A percentile compares a stretch with the other conserved stretches of the same genome.
Evolutionary conservation across 2,113 vertebrate species (phyloP).

Genomic region (Hucho hucho): DNA sequence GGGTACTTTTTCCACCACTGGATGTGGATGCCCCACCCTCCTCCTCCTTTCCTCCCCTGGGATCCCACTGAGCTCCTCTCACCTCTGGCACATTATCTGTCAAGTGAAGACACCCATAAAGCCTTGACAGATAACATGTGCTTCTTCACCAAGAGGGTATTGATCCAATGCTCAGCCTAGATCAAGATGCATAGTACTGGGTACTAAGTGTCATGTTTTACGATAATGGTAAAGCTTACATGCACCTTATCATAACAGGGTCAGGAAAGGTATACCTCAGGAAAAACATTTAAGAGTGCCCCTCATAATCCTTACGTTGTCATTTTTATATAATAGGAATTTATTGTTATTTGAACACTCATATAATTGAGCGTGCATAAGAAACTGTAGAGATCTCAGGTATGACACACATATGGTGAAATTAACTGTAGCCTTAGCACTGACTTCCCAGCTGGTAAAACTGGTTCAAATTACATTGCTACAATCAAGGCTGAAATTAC

Average conservation of each 20-base stretch:
- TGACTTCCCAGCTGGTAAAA: too few species aligned
- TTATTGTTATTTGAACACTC: background rate
- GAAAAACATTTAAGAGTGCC: background rate
- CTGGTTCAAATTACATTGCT: too few species aligned
- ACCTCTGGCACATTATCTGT: constrained; percentile 35
- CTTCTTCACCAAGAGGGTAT: constrained; percentile 38
- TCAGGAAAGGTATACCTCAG: background rate
- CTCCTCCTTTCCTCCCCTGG: background rate
- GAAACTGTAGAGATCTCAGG: too few species aligned
- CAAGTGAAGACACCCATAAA: constrained; percentile 48
- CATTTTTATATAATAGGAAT: background rate
- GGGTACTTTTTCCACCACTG: too few species aligned
- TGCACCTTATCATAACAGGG: constrained; percentile 30
- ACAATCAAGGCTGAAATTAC: too few species aligned
- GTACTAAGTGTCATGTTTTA: constrained; percentile 39
- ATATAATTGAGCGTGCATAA: background rate
- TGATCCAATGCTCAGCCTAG: constrained; percentile 30
- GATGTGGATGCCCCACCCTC: background rate
- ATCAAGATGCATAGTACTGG: background rate
- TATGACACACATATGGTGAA: too few species aligned
- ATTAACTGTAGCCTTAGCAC: too few species aligned
- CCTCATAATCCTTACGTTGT: background rate
- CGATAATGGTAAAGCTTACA: constrained; percentile 28
- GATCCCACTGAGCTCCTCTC: constrained; percentile 30
- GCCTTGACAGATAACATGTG: constrained; percentile 24